Evolutionary conservation across 2,888 invertebrate genomes (phyloP), one percentile per base, ranked within the genome.

Genomic region (Cephus pulcher): DNA sequence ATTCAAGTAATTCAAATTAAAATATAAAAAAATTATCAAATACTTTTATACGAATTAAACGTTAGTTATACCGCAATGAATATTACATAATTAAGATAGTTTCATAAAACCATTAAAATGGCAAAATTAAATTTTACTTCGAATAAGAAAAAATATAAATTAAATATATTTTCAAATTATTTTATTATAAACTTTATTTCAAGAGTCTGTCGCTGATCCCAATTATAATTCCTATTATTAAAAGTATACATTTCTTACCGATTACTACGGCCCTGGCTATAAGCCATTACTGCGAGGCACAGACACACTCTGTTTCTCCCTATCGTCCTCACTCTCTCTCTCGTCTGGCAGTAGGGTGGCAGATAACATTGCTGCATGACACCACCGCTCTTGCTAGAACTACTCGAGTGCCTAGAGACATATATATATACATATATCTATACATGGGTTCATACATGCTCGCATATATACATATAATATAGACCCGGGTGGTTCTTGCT

Each of bases 311-410:
- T 80, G 80, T 75, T 71, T 80, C 75, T 71, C 75, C 76, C 79
- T 75, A 76, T 32, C 75, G 78, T 81, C 79, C 80, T 84, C 84
- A 83, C 80, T 79, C 79, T 81, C 82, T 80, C 80, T 79, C 80
- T 78, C 33, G 71, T 71, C 71, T 34, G 34, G 88, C 86, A 86
- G 81, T 84, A 84, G 87, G 89, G 89, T 90, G 90, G 90, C 88
- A 88, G 90, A 88, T 89, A 89, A 89, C 89, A 89, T 88, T 88
- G 88, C 88, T 87, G 87, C 88, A 87, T 88, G 89, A 89, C 89
- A 89, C 89, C 86, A 81, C 84, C 83, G 88, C 89, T 89, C 89
- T 89, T 86, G 80, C 77, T 88, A 83, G 86, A 88, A 88, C 88
- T 87, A 88, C 88, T 89, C 88, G 87, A 88, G 88, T 84, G 86